These are phyloP conservation scores for Stramonita haemastoma DNA, from an alignment of 2,888 invertebrate genomes.

Conservation along the genomic window DNA sequence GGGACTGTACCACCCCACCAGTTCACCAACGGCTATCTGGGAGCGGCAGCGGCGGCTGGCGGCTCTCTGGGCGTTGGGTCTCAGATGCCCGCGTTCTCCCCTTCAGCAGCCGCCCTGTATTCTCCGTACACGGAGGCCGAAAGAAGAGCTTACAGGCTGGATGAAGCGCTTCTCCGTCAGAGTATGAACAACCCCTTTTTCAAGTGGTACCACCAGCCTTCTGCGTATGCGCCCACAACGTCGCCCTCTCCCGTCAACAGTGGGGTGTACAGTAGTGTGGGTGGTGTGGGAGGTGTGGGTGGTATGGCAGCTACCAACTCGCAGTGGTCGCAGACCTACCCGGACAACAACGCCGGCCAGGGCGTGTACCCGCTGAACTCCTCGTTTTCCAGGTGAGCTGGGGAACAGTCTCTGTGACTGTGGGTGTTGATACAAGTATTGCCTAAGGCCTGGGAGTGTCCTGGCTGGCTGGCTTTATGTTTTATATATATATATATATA, in stretches of 20 bases:
- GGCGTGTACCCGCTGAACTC: constrained; percentile 63
- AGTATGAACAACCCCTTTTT: constrained; percentile 72
- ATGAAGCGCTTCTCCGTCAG: constrained; percentile 70
- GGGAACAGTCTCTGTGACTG: not conserved
- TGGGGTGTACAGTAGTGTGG: constrained; percentile 51
- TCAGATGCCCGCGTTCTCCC: constrained; percentile 58
- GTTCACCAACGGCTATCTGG: constrained; percentile 60
- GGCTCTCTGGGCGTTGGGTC: not conserved
- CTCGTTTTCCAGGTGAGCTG: constrained; percentile 56
- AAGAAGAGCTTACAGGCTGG: constrained; percentile 69
- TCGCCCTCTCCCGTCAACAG: constrained; percentile 52
- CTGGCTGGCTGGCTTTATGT: not conserved
- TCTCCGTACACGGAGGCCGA: constrained; percentile 73
- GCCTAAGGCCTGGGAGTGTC: not conserved
- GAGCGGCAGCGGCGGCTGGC: constrained; percentile 47
- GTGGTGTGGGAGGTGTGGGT: constrained; percentile 56
- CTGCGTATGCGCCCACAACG: constrained; percentile 37
- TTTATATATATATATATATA: not conserved
- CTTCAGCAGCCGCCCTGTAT: constrained; percentile 63
- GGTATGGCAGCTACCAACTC: constrained; percentile 58
- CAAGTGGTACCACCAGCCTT: constrained; percentile 68
- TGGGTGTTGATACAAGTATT: not conserved
- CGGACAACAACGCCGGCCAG: constrained; percentile 61
- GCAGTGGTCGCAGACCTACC: constrained; percentile 67
- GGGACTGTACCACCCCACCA: constrained; percentile 63